Base-by-base conservation (phyloP, 1,140 invertebrate genomes). In the Drosophila ananassae region DNA sequence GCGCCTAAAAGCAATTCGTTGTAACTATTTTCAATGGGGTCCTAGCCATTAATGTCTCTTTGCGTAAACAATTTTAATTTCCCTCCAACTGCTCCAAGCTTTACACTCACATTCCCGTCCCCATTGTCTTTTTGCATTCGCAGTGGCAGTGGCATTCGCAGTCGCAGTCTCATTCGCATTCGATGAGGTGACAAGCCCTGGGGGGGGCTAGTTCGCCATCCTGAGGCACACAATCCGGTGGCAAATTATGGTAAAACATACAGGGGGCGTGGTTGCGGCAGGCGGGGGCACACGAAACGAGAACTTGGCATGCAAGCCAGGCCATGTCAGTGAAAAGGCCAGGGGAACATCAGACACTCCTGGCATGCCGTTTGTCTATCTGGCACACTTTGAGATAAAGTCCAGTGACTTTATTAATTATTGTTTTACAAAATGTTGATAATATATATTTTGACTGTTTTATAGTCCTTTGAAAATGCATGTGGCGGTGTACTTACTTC, bases 31-130 rank as follows among this genome's bases (percentile, higher is more conserved):
- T 64, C 57, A 17, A 62, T 58, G 54, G 51, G 60, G 46, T 61
- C 47, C 41, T 37, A 30, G 60, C 63, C 80, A 79, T 81, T 78
- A 89, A 85, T 87, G 75, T 76, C 82, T 32, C 46, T 75, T 82
- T 84, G 78, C 83, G 82, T 85, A 85, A 85, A 85, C 82, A 85
- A 85, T 85, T 85, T 85, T 89, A 85, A 85, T 87, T 85, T 87
- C 30, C 66, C 53, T 46, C 37, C 55, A 51, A 58, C 46, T 61
- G 73, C 61, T 54, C 50, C 73, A 80, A 71, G 74, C 58, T 85
- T 78, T 87, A 61, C 78, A 85, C 72, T 81, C 77, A 64, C 77
- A 81, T 41, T 62, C 30, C 13, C 44, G 22, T 10, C 41, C 13
- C 41, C 5, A 44, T 13, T 44, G 41, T 5, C 39, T 6, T 28